A percentile compares a stretch with the other conserved stretches of the same genome.
These are phyloP conservation scores for Empidonax traillii DNA, from an alignment of 2,113 vertebrate genomes.

Conservation along the genomic window DNA sequence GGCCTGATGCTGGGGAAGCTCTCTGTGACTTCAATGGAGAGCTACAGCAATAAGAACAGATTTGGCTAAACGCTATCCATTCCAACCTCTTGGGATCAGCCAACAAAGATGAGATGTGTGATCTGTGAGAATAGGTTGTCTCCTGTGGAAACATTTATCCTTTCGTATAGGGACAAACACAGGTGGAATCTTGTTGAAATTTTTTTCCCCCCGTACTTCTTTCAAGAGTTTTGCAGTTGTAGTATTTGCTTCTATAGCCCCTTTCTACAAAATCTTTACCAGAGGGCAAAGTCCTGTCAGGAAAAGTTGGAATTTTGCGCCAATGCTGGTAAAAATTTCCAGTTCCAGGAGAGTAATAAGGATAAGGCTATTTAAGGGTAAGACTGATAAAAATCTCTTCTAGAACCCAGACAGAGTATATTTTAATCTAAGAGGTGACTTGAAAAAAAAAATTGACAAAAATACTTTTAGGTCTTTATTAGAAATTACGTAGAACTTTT, in stretches of 20 bases:
- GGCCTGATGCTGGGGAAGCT: neutral
- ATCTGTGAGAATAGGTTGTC: neutral
- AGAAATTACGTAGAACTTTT: neutral
- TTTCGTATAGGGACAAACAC: neutral
- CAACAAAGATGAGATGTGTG: neutral
- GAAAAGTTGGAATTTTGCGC: neutral
- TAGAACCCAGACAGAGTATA: neutral
- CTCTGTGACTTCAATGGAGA: neutral
- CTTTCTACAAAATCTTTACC: neutral
- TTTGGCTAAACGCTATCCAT: neutral
- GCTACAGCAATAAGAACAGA: neutral
- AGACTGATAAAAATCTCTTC: neutral
- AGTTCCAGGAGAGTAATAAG: neutral
- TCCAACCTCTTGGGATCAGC: neutral
- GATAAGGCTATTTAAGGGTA: neutral
- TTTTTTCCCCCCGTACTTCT: neutral
- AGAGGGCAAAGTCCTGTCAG: neutral
- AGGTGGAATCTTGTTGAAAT: rapidly evolving
- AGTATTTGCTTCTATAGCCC: neutral
- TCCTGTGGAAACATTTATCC: neutral
- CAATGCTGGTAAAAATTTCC: neutral
- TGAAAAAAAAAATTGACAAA: neutral
- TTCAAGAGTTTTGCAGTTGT: neutral
- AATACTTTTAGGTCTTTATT: neutral
- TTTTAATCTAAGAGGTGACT: neutral